phyloP scores from a whole-genome alignment of 2,113 vertebrate genomes.

The Neogale vison region DNA sequence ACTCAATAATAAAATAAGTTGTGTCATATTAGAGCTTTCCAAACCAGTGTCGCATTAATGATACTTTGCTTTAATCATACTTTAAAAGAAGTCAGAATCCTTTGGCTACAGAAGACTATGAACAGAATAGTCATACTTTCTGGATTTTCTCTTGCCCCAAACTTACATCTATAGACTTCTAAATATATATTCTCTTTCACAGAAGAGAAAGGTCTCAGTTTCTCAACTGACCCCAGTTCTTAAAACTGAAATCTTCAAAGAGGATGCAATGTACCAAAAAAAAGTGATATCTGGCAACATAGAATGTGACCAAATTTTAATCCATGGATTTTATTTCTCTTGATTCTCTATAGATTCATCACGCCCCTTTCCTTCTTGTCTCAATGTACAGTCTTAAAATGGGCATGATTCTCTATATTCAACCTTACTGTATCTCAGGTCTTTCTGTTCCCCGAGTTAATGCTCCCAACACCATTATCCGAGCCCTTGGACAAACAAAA shows the following conservation, averaged over 20 bases:
- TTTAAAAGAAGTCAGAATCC: not conserved
- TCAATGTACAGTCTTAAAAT: not conserved
- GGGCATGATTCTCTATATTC: not conserved
- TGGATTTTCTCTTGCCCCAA: not conserved
- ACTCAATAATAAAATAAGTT: not conserved
- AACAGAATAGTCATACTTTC: not conserved
- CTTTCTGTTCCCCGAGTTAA: not conserved
- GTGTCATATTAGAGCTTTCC: not conserved
- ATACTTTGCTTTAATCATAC: not conserved
- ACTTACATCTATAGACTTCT: not conserved
- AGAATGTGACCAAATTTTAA: not conserved
- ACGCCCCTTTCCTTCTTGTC: not conserved
- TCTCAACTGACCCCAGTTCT: not conserved
- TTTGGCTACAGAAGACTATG: not conserved
- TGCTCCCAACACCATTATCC: not conserved
- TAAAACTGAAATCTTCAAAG: slow-evolving; percentile 2
- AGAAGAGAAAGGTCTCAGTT: not conserved
- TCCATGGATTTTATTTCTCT: not conserved
- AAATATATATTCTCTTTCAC: not conserved
- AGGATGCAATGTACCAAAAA: not conserved
- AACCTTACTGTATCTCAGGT: not conserved
- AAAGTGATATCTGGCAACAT: not conserved
- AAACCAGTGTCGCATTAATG: not conserved
- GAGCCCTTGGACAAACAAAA: not conserved
- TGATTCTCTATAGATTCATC: not conserved